Evolutionary conservation across 2,888 invertebrate genomes (phyloP).

Genomic region (Choreutis nemorana): DNA sequence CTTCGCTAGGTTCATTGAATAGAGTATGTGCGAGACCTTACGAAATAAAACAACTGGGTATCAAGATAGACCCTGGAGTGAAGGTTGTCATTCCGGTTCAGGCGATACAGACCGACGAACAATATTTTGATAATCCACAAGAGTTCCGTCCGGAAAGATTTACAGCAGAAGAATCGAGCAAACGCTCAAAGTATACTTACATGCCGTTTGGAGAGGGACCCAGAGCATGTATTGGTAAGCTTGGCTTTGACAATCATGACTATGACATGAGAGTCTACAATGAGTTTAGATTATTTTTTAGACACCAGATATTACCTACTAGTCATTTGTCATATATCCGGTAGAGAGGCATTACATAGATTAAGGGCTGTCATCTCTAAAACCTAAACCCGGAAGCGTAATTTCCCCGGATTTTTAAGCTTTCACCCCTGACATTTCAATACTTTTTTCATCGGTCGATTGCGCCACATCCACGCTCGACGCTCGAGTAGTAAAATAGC

Average conservation of each 20-base stretch:
- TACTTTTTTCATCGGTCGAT: too few relatives aligned
- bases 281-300: too few relatives aligned
- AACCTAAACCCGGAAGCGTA: too few relatives aligned
- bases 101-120: slow-evolving; percentile 11
- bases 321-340: too few relatives aligned
- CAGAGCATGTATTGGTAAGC: slow-evolving; percentile 7
- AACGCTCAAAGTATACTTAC: slow-evolving; percentile 7
- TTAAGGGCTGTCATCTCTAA: too few relatives aligned
- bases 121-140: slow-evolving; percentile 11
- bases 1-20: slow-evolving; percentile 9
- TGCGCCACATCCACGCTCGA: too few relatives aligned
- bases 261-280: too few relatives aligned
- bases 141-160: slow-evolving; percentile 9
- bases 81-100: slow-evolving; percentile 9
- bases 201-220: slow-evolving; percentile 10
- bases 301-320: too few relatives aligned
- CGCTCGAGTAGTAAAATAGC: too few relatives aligned
- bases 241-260: background rate
- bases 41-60: slow-evolving; percentile 7
- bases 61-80: slow-evolving; percentile 10
- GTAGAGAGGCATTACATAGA: too few relatives aligned
- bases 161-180: background rate
- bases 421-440: too few relatives aligned
- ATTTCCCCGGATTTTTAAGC: too few relatives aligned
- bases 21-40: slow-evolving; percentile 10